A percentile compares a stretch with the other conserved stretches of the same genome.
phyloP scores from a whole-genome alignment of 2,888 invertebrate genomes.

The Monopis laevigella region DNA sequence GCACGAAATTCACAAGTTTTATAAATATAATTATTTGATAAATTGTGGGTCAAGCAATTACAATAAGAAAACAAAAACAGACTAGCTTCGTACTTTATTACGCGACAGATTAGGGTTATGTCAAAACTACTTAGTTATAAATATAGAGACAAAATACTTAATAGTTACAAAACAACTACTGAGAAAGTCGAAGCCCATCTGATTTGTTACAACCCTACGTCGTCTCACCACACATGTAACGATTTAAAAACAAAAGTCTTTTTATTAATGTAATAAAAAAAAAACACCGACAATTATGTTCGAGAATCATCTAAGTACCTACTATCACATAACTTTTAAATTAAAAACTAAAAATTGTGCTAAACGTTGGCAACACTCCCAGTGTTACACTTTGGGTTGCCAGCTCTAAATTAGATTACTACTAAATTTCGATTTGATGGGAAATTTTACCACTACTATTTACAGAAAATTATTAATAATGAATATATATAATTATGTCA shows the following conservation, averaged over 20 bases:
- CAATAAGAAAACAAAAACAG: too few relatives aligned
- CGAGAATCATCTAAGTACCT: slow-evolving; percentile 44
- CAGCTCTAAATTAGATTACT: slow-evolving; percentile 25
- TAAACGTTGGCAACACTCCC: slow-evolving; percentile 36
- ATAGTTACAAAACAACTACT: too few relatives aligned
- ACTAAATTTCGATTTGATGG: slow-evolving; percentile 55
- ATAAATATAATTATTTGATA: too few relatives aligned
- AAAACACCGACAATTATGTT: slow-evolving; percentile 29
- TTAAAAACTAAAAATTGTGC: slow-evolving; percentile 53
- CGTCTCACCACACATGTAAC: slow-evolving; percentile 69
- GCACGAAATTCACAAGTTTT: too few relatives aligned
- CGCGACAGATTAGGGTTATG: too few relatives aligned
- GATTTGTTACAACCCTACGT: slow-evolving; percentile 39
- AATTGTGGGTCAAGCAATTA: too few relatives aligned
- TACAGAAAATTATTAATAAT: slow-evolving; percentile 28
- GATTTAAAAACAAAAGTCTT: slow-evolving; percentile 33
- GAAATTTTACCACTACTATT: slow-evolving; percentile 48
- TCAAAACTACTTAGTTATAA: too few relatives aligned
- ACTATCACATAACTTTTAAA: slow-evolving; percentile 59
- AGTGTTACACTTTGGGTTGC: slow-evolving; percentile 26
- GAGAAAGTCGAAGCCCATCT: background rate
- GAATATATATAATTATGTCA: slow-evolving; percentile 36
- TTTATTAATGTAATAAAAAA: slow-evolving; percentile 27
- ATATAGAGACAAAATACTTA: too few relatives aligned
- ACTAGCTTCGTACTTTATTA: too few relatives aligned